Conservation (phyloP, 2,113 vertebrate genomes). For the Vulpes vulpes region DNA sequence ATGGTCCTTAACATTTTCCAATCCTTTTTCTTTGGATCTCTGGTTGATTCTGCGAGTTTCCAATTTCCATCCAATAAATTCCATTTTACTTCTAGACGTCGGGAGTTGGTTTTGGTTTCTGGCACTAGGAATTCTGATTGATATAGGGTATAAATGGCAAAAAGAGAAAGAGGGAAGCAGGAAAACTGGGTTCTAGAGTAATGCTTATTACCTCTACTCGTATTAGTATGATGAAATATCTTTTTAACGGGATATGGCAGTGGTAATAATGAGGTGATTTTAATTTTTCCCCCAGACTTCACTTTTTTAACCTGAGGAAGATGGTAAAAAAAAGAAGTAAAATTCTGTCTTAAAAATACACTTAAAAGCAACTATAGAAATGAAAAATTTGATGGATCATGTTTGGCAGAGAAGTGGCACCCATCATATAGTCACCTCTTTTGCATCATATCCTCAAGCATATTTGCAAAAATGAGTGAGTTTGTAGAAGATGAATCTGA, state of each 20-base stretch:
- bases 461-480: constrained; percentile 30
- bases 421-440: background rate
- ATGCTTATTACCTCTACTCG: background rate
- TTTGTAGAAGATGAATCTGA: background rate
- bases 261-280: background rate
- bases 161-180: constrained; percentile 14
- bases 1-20: background rate
- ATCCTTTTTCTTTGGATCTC: background rate
- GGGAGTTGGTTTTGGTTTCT: background rate
- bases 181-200: background rate
- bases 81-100: background rate
- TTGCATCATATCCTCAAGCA: background rate
- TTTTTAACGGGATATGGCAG: background rate
- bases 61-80: background rate
- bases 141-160: background rate
- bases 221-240: background rate
- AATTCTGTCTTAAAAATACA: background rate
- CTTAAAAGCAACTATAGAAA: background rate
- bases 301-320: background rate
- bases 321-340: background rate
- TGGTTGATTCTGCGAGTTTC: background rate
- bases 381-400: background rate
- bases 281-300: background rate
- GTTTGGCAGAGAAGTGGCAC: background rate
- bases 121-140: background rate